phyloP scores from a whole-genome alignment of 2,888 invertebrate genomes.

The Acrobasis repandana region DNA sequence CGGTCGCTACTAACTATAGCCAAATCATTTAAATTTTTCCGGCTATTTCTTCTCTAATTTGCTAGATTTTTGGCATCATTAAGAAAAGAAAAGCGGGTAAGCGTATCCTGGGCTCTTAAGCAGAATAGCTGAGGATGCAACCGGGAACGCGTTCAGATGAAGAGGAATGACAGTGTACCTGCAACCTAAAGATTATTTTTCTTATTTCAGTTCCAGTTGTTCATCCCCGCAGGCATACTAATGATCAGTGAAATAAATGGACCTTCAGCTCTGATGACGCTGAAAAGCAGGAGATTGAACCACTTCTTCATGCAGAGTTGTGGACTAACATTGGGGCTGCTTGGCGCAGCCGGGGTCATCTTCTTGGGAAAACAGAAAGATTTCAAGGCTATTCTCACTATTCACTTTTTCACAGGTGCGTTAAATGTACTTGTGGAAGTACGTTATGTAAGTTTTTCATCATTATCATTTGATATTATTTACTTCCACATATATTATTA shows the following conservation, averaged over 20 bases:
- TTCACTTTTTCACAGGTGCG: background rate
- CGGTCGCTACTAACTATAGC: too few relatives aligned
- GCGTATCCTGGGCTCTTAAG: too few relatives aligned
- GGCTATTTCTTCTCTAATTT: too few relatives aligned
- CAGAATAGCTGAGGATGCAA: too few relatives aligned
- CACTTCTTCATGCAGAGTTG: background rate
- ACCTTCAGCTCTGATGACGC: background rate
- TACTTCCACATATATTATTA: too few relatives aligned
- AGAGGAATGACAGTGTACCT: background rate
- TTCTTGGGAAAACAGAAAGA: background rate
- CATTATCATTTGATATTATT: too few relatives aligned
- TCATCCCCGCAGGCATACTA: background rate
- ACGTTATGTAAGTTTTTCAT: too few relatives aligned
- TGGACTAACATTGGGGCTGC: background rate
- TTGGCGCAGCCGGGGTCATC: background rate
- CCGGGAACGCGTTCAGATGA: too few relatives aligned
- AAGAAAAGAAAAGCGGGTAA: too few relatives aligned
- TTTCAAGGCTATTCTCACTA: background rate
- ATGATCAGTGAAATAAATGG: background rate
- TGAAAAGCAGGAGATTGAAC: background rate
- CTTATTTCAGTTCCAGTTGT: slow-evolving; percentile 2
- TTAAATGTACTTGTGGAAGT: too few relatives aligned
- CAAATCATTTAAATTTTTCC: too few relatives aligned
- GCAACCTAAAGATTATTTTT: background rate
- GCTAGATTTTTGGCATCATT: too few relatives aligned